Conservation (phyloP, 2,888 invertebrate species). For the Meta bourneti region DNA sequence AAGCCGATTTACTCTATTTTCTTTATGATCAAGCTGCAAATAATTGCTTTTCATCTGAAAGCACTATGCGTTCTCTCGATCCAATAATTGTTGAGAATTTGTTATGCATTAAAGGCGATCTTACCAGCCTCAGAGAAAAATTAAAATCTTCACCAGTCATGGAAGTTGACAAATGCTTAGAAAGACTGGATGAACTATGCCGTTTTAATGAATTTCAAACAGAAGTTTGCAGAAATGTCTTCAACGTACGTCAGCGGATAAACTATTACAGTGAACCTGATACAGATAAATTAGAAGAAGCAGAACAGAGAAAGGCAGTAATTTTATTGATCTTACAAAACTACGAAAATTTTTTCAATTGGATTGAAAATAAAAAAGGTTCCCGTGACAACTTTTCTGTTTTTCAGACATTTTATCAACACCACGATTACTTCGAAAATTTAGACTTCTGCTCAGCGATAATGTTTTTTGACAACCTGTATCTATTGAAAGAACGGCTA, state of each 20-base stretch:
- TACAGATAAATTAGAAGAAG: not conserved
- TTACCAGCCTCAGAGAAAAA: not conserved
- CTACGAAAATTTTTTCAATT: slow-evolving; percentile 24
- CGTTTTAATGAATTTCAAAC: slow-evolving; percentile 39
- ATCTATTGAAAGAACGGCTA: slow-evolving; percentile 41
- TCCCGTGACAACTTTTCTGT: not conserved
- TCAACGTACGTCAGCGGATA: not conserved
- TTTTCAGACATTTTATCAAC: not conserved
- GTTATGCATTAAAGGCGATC: not conserved
- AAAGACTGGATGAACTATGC: not conserved
- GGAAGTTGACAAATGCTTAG: not conserved
- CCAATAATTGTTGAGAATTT: slow-evolving; percentile 32
- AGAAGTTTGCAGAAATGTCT: slow-evolving; percentile 19
- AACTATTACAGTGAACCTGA: not conserved
- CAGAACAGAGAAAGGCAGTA: slow-evolving; percentile 15
- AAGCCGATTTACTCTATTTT: slow-evolving; percentile 12
- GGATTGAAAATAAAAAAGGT: not conserved
- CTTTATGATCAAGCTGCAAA: slow-evolving; percentile 39
- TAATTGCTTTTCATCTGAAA: not conserved
- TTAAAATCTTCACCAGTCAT: not conserved
- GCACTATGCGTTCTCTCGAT: slow-evolving; percentile 21
- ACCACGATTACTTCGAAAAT: slow-evolving; percentile 36
- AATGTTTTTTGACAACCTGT: slow-evolving; percentile 51
- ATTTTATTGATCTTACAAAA: slow-evolving; percentile 17
- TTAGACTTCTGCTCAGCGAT: slow-evolving; percentile 41